Evolutionary conservation across 2,797 vertebrate genomes (phyloP).

Genomic region (Phoebastria nigripes): DNA sequence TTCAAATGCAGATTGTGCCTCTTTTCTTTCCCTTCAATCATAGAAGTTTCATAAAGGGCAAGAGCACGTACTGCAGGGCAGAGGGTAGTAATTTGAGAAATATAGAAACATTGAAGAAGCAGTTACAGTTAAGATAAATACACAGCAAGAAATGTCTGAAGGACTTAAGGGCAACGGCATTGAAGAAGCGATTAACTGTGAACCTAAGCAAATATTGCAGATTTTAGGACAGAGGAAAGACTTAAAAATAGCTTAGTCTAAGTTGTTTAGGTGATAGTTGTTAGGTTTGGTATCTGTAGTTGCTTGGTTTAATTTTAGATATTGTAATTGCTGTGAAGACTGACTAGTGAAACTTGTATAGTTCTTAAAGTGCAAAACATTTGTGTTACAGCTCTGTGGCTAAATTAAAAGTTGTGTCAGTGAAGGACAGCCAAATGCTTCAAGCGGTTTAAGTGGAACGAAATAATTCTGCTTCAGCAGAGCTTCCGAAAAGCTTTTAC

Average conservation of each 20-base stretch:
- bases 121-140: neutral
- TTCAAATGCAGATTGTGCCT: neutral
- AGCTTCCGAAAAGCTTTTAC: neutral
- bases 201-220: slow-evolving; percentile 26
- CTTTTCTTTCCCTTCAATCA: neutral
- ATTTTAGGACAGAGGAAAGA: slow-evolving; percentile 12
- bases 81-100: neutral
- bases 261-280: neutral
- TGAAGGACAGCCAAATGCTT: slow-evolving; percentile 6
- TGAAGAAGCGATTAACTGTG: slow-evolving; percentile 7
- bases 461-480: neutral
- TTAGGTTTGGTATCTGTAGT: neutral
- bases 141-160: neutral
- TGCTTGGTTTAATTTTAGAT: slow-evolving; percentile 55
- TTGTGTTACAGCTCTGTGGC: neutral
- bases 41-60: neutral
- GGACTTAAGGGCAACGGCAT: neutral
- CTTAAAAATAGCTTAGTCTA: slow-evolving; percentile 12
- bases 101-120: neutral
- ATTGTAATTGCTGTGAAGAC: slow-evolving; percentile 13
- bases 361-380: neutral
- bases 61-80: neutral
- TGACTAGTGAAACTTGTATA: neutral
- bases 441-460: neutral
- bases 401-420: slow-evolving; percentile 15